phyloP scores from a whole-genome alignment of 2,113 vertebrate genomes.

The Sylvietta virens region DNA sequence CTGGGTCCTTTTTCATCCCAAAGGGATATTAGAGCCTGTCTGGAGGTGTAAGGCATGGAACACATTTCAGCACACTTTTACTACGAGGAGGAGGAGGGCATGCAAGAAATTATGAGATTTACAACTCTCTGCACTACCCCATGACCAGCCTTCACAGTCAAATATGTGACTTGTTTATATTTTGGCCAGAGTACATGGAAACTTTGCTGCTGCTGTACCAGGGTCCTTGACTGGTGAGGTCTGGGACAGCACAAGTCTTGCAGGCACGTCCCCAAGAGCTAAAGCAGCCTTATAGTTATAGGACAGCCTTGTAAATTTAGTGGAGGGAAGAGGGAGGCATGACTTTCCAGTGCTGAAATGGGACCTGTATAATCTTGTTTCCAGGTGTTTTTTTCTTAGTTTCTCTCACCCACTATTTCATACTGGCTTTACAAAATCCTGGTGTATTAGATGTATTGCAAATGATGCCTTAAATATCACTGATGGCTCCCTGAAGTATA shows the following conservation, averaged over 20 bases:
- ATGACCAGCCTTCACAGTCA: neutral
- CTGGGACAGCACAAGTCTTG: neutral
- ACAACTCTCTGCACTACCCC: neutral
- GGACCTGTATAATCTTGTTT: neutral
- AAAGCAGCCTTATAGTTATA: neutral
- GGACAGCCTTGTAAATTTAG: neutral
- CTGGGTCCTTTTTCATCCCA: neutral
- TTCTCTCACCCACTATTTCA: neutral
- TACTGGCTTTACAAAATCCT: neutral
- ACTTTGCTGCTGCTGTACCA: neutral
- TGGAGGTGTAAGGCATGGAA: neutral
- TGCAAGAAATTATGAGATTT: neutral
- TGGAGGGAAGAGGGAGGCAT: neutral
- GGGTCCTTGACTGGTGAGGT: neutral
- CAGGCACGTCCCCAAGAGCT: neutral
- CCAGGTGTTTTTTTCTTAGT: neutral
- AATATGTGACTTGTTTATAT: neutral
- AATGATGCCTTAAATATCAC: slow-evolving; percentile 44
- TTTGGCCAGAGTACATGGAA: neutral
- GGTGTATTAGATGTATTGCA: neutral
- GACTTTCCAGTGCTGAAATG: neutral
- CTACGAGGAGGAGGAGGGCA: neutral
- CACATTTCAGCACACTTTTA: neutral
- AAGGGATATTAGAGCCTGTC: neutral
- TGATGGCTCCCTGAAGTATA: slow-evolving; percentile 36